Conservation (phyloP, 2,797 vertebrate genomes). For the Bradypodion pumilum region DNA sequence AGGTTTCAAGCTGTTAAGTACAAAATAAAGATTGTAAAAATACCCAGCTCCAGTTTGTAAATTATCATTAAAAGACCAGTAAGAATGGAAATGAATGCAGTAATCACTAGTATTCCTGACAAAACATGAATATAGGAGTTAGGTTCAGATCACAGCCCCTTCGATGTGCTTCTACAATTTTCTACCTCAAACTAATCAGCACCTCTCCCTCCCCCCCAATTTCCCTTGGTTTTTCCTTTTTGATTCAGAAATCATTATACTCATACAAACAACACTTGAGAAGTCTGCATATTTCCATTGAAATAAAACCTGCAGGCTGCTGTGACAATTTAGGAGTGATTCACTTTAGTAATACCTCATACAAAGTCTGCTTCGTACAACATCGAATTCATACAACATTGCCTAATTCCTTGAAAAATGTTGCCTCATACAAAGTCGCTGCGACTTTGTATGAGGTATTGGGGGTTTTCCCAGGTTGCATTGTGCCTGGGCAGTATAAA, state of each 20-base stretch:
- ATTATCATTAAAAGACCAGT: constrained; percentile 33
- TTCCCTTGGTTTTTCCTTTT: neutral
- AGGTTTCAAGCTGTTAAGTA: constrained; percentile 28
- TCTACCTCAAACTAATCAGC: constrained; percentile 17
- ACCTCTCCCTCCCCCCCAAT: neutral
- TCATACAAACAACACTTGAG: constrained; percentile 28
- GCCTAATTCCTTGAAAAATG: no score
- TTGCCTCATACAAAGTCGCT: no score
- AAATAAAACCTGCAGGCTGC: constrained; percentile 12
- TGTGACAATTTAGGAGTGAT: constrained; percentile 16
- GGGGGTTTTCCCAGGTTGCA: no score
- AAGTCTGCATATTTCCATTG: constrained; percentile 31
- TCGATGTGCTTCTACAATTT: constrained; percentile 28
- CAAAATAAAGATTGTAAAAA: constrained; percentile 42
- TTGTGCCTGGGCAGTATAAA: no score
- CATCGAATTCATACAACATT: no score
- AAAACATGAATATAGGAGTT: constrained; percentile 7
- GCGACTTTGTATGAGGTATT: no score
- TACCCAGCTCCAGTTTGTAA: constrained; percentile 28
- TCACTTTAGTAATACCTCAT: no score
- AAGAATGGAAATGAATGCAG: constrained; percentile 20
- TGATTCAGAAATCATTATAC: constrained; percentile 18
- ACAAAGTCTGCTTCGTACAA: no score
- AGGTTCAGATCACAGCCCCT: neutral
- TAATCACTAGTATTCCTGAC: neutral